Percentiles rank a stretch among this genome's conserved stretches.
Evolutionary conservation across 2,113 vertebrate species (phyloP).

Genomic region (Aldabrachelys gigantea): DNA sequence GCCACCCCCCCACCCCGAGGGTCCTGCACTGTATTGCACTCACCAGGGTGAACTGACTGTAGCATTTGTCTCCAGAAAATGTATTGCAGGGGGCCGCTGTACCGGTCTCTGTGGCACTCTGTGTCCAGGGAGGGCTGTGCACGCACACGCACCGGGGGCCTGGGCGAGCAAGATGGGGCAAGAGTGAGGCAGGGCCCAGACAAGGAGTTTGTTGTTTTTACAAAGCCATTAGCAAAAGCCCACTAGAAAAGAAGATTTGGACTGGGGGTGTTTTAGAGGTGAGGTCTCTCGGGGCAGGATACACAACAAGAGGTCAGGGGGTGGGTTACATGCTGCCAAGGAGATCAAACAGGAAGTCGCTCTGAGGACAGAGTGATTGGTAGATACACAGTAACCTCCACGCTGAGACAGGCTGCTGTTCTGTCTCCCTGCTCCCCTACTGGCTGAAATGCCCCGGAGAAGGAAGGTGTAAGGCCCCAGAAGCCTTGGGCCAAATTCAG

Average conservation of each 20-base stretch:
- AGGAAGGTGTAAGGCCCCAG: background rate
- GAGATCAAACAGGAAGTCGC: background rate
- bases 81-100: slow-evolving; percentile 84
- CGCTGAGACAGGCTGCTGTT: no score
- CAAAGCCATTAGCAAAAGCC: background rate
- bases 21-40: accelerated
- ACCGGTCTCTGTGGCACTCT: slow-evolving; percentile 75
- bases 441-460: background rate
- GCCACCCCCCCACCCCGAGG: background rate
- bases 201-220: background rate
- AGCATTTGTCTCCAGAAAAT: slow-evolving; percentile 87
- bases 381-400: background rate
- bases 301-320: background rate
- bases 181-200: accelerated
- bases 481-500: background rate
- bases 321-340: background rate
- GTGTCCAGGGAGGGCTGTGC: slow-evolving; percentile 66
- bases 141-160: slow-evolving; percentile 47
- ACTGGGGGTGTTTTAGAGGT: background rate
- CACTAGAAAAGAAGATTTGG: background rate
- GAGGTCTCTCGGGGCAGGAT: background rate
- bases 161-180: background rate
- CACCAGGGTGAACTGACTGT: slow-evolving; percentile 81
- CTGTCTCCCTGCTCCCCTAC: background rate
- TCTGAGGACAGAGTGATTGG: background rate